phyloP scores from a whole-genome alignment of 2,797 vertebrate genomes.

The Phyllotis vaccarum region DNA sequence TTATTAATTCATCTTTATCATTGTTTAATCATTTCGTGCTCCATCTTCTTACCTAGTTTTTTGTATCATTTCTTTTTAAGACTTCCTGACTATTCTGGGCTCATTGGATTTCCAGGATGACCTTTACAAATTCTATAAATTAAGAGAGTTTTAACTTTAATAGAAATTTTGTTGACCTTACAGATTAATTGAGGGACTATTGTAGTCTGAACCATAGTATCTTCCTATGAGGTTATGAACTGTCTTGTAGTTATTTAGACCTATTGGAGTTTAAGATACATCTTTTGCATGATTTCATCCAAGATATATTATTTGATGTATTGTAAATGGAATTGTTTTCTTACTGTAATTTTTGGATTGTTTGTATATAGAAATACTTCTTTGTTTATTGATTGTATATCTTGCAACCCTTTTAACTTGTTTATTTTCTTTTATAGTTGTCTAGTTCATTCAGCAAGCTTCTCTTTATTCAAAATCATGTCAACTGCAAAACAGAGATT shows the following conservation, averaged over 20 bases:
- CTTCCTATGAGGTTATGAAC: not conserved
- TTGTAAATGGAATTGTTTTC: constrained; percentile 3
- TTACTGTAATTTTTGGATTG: not conserved
- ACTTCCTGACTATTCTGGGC: not conserved
- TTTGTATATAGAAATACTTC: not conserved
- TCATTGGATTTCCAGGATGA: not conserved
- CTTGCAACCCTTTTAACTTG: not conserved
- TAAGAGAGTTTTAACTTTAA: not conserved
- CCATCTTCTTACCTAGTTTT: not conserved
- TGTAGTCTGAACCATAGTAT: not conserved
- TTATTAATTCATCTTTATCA: not conserved
- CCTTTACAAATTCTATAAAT: not conserved
- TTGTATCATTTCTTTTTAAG: not conserved
- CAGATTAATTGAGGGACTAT: not conserved
- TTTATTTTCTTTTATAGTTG: constrained; percentile 1
- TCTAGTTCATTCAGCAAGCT: not conserved
- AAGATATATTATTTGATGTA: not conserved
- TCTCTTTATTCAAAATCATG: not conserved
- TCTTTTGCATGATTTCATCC: not conserved
- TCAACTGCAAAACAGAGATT: not conserved
- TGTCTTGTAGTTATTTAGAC: not conserved
- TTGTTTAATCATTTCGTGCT: not conserved
- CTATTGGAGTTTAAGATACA: not conserved
- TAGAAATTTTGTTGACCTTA: not conserved
- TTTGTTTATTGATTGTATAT: not conserved